Base-by-base conservation (phyloP, 2,888 invertebrate genomes). In the Entomobrya multifasciata region DNA sequence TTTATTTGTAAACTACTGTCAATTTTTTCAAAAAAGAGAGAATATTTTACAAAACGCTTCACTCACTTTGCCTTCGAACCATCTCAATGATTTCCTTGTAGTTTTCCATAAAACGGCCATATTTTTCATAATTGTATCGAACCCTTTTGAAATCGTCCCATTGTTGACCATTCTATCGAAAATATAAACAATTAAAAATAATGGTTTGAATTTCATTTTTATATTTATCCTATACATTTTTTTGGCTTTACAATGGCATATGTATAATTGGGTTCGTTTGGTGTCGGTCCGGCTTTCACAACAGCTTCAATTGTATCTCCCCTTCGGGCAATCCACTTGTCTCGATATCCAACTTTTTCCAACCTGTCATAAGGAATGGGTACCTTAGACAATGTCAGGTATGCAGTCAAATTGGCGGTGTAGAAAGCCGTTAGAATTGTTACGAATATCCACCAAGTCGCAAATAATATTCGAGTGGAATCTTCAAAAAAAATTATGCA, bases 361-460 rank as follows among this genome's bases (percentile, higher is more conserved):
- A 91, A 74, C 6, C 79, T 79, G 90, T 95, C 95, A 67, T 96
- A 96, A 20, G 96, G 96, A 90, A 97, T 93, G 0, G 96, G 96
- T 91, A 97, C 97, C 92, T 95, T 95, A 6, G 97, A 97, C 20
- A 97, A 93, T 0, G 97, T 97, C 76, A 97, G 94, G 92, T 97
- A 97, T 15, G 97, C 97, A 0, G 97, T 97, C 92, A 97, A 93
- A 93, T 97, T 97, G 10, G 97, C 97, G 1, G 97, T 97, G 93
- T 97, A 97, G 93, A 97, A 97, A 13, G 97, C 96, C 0, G 97
- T 97, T 67, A 97, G 93, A 76, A 97, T 95, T 49, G 96, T 96
- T 90, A 97, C 96, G 92, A 97, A 97, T 87, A 97, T 94, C 97
- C 97, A 97, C 97, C 97, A 97, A 0, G 96, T 96, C 11, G 97